Percentiles rank a stretch among this genome's conserved stretches.
Evolutionary conservation across 2,113 vertebrate species (phyloP).

Genomic region (Eleginops maclovinus): DNA sequence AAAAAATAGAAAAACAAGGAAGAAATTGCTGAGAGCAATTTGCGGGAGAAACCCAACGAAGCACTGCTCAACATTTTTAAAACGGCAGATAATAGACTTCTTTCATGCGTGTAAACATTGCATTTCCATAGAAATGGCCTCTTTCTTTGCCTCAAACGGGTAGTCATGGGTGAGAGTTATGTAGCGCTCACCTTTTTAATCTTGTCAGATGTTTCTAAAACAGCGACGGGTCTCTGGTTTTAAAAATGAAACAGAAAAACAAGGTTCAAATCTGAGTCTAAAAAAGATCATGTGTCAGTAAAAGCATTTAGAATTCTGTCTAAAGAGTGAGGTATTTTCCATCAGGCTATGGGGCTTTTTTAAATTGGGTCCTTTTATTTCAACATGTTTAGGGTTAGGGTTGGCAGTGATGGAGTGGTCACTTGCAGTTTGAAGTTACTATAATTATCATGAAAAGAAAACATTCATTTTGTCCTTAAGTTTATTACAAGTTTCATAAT

Average conservation of each 20-base stretch:
- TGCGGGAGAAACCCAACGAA: slow-evolving; percentile 58
- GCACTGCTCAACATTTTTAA: slow-evolving; percentile 72
- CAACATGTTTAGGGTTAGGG: not conserved
- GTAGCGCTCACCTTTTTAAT: slow-evolving; percentile 74
- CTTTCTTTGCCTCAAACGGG: slow-evolving; percentile 70
- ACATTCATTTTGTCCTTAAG: not conserved
- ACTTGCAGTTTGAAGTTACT: not conserved
- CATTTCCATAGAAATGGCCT: slow-evolving; percentile 84
- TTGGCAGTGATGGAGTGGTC: too few relatives aligned
- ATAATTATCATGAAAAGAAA: not conserved
- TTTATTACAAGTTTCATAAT: too few relatives aligned
- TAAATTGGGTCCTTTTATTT: not conserved
- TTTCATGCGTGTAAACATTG: slow-evolving; percentile 83
- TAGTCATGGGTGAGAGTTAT: slow-evolving; percentile 71
- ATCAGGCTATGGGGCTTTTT: not conserved
- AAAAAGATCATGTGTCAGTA: not conserved
- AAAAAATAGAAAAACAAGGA: slow-evolving; percentile 57
- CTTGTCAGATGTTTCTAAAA: slow-evolving; percentile 67
- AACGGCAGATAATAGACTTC: slow-evolving; percentile 83
- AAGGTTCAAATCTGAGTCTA: not conserved
- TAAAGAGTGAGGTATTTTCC: not conserved
- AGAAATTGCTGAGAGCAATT: slow-evolving; percentile 66
- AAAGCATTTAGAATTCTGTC: slow-evolving; percentile 1
- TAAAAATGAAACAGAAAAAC: not conserved
- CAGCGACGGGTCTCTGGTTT: slow-evolving; percentile 21